Conservation (phyloP, 2,888 invertebrate species). For the Alloplasta piceator region DNA sequence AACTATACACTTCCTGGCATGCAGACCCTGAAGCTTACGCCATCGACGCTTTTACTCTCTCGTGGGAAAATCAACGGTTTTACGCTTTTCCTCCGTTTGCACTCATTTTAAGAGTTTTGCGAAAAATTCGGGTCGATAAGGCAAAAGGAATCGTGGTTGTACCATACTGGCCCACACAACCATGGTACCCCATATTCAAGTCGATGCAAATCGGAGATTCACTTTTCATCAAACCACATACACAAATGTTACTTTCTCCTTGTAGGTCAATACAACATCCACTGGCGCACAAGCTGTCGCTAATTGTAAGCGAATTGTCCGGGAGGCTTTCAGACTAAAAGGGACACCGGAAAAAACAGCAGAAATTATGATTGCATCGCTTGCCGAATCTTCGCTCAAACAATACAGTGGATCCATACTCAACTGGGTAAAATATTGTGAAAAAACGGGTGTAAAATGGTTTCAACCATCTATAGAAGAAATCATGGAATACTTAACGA, state of each 20-base stretch:
- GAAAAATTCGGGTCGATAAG: constrained; percentile 44
- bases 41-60: constrained; percentile 72
- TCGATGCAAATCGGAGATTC: constrained; percentile 3
- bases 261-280: constrained; percentile 66
- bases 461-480: constrained; percentile 41
- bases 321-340: constrained; percentile 64
- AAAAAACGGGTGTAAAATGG: constrained; percentile 22
- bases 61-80: constrained; percentile 47
- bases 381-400: constrained; percentile 67
- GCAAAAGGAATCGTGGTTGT: constrained; percentile 48
- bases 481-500: constrained; percentile 54
- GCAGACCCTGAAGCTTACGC: constrained; percentile 66
- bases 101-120: constrained; percentile 30
- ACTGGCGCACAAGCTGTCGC: constrained; percentile 67
- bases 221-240: constrained; percentile 17
- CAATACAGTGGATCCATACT: constrained; percentile 68
- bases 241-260: constrained; percentile 38
- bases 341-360: constrained; percentile 60
- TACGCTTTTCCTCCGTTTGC: constrained; percentile 55
- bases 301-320: constrained; percentile 73
- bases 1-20: constrained; percentile 69
- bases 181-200: constrained; percentile 55
- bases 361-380: constrained; percentile 64
- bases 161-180: constrained; percentile 52
- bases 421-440: constrained; percentile 69